These are phyloP conservation scores for Platichthys stellatus DNA, from an alignment of 2,113 vertebrate species.

Conservation along the genomic window DNA sequence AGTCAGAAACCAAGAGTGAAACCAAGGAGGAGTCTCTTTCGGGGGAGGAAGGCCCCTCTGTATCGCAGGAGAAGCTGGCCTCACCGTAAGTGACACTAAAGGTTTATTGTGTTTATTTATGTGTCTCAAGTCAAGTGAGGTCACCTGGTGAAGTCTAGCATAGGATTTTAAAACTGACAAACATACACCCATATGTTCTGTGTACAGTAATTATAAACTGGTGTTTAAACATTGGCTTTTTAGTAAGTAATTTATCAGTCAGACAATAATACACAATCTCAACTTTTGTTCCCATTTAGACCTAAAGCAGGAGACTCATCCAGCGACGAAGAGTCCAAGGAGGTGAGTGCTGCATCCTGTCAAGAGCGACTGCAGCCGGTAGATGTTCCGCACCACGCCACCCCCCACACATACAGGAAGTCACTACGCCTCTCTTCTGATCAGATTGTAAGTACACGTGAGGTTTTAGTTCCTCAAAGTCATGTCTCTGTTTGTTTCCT, in stretches of 20 bases:
- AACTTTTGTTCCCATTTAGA: constrained; percentile 67
- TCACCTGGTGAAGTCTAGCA: neutral
- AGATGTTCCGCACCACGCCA: constrained; percentile 70
- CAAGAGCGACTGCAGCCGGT: constrained; percentile 77
- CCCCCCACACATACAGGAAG: constrained; percentile 89
- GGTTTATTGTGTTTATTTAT: neutral
- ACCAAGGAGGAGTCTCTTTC: constrained; percentile 85
- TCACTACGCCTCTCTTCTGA: constrained; percentile 94
- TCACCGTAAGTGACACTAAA: constrained; percentile 68
- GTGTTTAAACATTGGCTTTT: neutral
- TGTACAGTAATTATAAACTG: neutral
- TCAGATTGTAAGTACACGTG: constrained; percentile 89
- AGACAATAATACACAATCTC: neutral
- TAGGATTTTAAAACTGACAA: neutral
- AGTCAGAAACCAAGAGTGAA: constrained; percentile 91
- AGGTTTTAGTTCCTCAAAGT: neutral
- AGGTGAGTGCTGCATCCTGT: constrained; percentile 85
- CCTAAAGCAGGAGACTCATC: constrained; percentile 88
- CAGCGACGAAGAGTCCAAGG: constrained; percentile 92
- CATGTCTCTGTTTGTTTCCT: neutral
- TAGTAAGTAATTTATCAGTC: neutral
- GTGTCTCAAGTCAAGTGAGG: neutral
- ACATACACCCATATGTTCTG: neutral
- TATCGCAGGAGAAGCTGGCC: constrained; percentile 70
- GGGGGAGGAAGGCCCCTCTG: constrained; percentile 72